Evolutionary conservation across 2,888 invertebrate species (phyloP).

Genomic region (Hetaerina titia): DNA sequence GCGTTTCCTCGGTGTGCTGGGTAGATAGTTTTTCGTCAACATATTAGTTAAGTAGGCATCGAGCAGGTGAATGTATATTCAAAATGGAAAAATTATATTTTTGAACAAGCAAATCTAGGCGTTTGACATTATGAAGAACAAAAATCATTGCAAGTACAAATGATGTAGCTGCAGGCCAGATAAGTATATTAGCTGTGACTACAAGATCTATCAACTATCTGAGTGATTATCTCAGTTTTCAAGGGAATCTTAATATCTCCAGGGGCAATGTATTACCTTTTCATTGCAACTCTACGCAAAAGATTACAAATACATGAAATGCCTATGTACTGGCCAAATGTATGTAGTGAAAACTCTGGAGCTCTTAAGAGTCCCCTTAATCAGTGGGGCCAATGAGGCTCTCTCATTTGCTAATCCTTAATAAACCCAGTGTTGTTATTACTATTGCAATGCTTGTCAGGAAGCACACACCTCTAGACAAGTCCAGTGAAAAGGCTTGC

Average conservation of each 20-base stretch:
- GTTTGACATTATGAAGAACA: neutral
- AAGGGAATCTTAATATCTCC: neutral
- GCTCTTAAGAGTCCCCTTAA: neutral
- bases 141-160: neutral
- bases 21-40: too few species aligned
- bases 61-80: too few species aligned
- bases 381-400: neutral
- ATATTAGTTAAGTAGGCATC: too few species aligned
- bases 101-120: too few species aligned
- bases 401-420: neutral
- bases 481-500: neutral
- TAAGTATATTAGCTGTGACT: neutral
- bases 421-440: neutral
- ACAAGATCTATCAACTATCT: neutral
- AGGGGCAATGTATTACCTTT: neutral
- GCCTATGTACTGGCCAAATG: neutral
- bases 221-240: neutral
- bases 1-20: too few species aligned
- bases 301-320: too few species aligned
- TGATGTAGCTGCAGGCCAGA: neutral
- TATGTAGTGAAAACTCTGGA: neutral
- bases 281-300: too few species aligned
- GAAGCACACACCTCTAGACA: conserved; percentile 12
- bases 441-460: neutral
- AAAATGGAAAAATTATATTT: too few species aligned